Conservation (phyloP, 2,888 invertebrate genomes). For the Chromoteleia sp. region DNA sequence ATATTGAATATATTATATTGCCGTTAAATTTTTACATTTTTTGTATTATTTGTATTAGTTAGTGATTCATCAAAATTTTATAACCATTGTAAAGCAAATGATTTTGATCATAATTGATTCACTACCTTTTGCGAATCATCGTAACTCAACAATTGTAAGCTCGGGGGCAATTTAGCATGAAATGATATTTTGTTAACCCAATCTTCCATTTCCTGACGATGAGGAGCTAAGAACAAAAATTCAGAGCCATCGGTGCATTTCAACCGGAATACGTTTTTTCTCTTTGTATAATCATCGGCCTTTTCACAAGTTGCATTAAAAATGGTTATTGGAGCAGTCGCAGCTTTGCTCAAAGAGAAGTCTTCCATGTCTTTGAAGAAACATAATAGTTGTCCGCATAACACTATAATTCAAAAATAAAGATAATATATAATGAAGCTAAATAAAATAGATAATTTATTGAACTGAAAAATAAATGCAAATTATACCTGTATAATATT, state of each 20-base stretch:
- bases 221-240: slow-evolving; percentile 93
- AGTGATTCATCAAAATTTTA: too few species aligned
- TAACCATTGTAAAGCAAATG: too few species aligned
- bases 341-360: slow-evolving; percentile 94
- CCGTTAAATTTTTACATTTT: too few species aligned
- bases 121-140: slow-evolving; percentile 88
- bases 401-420: slow-evolving; percentile 85
- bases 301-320: slow-evolving; percentile 92
- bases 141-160: slow-evolving; percentile 94
- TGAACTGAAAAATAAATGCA: slow-evolving; percentile 15
- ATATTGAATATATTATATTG: too few species aligned
- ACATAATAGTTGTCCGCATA: slow-evolving; percentile 98
- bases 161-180: slow-evolving; percentile 96
- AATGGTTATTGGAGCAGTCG: slow-evolving; percentile 91
- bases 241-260: slow-evolving; percentile 96
- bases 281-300: slow-evolving; percentile 97
- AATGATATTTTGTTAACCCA: slow-evolving; percentile 97
- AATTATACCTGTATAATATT: slow-evolving; percentile 90
- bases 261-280: slow-evolving; percentile 96
- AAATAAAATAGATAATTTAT: slow-evolving; percentile 15
- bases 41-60: too few species aligned
- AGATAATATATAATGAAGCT: not conserved
- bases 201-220: slow-evolving; percentile 91
- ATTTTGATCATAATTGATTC: too few species aligned
- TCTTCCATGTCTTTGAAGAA: slow-evolving; percentile 98